Conservation (phyloP, 2,113 vertebrate genomes). For the Oryzias curvinotus region DNA sequence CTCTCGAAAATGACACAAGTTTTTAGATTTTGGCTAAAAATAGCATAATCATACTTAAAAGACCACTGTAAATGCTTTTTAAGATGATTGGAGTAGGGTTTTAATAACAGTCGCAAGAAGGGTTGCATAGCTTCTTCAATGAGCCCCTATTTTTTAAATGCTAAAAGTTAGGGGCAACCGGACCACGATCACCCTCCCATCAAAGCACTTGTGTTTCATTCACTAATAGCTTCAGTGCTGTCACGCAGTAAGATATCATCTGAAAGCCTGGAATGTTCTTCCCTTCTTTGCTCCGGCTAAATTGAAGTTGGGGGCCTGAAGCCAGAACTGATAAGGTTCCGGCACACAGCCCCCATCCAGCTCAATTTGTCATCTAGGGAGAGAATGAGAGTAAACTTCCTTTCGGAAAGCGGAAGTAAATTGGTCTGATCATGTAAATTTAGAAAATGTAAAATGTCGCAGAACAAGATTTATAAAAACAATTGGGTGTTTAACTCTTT, state of each 20-base stretch:
- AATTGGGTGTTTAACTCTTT: too few relatives aligned
- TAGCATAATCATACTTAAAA: too few relatives aligned
- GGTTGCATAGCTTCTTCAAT: conserved; percentile 35
- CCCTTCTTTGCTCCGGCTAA: conserved; percentile 53
- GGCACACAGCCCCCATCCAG: conserved; percentile 21
- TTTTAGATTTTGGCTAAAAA: too few relatives aligned
- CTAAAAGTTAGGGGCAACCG: conserved; percentile 32
- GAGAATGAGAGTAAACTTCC: conserved; percentile 29
- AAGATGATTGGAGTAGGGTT: too few relatives aligned
- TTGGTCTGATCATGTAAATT: conserved; percentile 22
- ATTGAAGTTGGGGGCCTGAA: conserved; percentile 51
- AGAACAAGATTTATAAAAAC: conserved; percentile 2
- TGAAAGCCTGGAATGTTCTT: conserved; percentile 63
- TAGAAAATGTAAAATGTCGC: conserved; percentile 15
- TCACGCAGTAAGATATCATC: conserved; percentile 67
- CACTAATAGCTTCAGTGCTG: conserved; percentile 34
- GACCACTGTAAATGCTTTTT: too few relatives aligned
- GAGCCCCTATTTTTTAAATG: conserved; percentile 60
- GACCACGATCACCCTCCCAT: conserved; percentile 50
- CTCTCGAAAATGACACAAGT: too few relatives aligned
- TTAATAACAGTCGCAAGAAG: conserved; percentile 18
- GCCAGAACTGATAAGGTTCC: conserved; percentile 69
- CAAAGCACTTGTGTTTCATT: conserved; percentile 54
- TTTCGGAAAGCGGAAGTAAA: conserved; percentile 22
- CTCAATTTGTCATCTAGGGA: conserved; percentile 51